Conservation (phyloP, 1,140 invertebrate genomes). For the Micrasema longulum region DNA sequence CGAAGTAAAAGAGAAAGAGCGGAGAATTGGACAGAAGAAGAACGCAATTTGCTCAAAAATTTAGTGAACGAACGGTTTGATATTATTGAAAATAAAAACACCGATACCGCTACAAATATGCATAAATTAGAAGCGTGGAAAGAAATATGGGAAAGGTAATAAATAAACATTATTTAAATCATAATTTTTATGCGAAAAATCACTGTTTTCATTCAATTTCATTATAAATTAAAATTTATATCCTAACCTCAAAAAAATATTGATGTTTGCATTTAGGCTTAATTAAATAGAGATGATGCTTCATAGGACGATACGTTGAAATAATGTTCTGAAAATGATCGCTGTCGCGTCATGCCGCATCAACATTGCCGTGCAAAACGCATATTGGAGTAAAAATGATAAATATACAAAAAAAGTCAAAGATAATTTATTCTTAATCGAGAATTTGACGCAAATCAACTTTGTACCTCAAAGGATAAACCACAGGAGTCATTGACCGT, state of each 20-base stretch:
- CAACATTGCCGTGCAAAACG: no score
- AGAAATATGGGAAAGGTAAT: conserved; percentile 51
- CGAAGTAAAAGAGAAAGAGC: conserved; percentile 47
- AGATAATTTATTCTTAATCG: no score
- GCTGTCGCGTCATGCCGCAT: no score
- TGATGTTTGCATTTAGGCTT: not conserved
- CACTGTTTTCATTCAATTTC: not conserved
- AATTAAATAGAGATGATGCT: no score
- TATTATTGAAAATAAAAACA: conserved; percentile 49
- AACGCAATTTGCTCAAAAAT: conserved; percentile 40
- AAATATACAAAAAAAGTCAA: no score
- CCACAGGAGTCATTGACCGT: no score
- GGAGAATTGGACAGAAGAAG: conserved; percentile 51
- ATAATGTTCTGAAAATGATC: no score
- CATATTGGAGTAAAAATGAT: no score
- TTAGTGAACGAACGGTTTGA: conserved; percentile 47
- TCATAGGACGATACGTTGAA: no score
- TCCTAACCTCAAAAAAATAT: no score
- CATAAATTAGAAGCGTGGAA: conserved; percentile 52
- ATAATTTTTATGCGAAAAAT: not conserved
- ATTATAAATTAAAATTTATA: not conserved
- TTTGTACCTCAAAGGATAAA: no score
- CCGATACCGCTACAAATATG: conserved; percentile 50
- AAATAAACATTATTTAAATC: not conserved
- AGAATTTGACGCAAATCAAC: no score